Conservation (phyloP, 2,797 vertebrate genomes). For the Lemur catta region DNA sequence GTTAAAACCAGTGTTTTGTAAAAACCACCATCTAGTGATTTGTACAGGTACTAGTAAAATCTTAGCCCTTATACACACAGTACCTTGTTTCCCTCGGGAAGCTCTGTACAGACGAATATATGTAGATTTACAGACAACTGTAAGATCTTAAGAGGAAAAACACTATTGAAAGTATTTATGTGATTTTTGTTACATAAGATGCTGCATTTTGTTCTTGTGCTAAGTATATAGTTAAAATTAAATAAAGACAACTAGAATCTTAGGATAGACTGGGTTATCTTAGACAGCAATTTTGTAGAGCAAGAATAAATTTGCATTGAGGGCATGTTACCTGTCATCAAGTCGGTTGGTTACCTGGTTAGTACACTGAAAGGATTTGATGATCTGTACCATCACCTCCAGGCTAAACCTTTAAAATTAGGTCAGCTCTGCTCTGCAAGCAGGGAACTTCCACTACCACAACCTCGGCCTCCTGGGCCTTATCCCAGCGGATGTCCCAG, state of each 20-base stretch:
- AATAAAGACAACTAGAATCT: slow-evolving; percentile 60
- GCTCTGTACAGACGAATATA: background rate
- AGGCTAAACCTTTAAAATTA: background rate
- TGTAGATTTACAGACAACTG: background rate
- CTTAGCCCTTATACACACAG: background rate
- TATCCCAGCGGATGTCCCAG: too few species aligned
- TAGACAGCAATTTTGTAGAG: background rate
- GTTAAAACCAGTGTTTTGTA: background rate
- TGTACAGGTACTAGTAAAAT: background rate
- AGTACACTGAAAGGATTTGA: background rate
- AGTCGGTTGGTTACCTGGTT: background rate
- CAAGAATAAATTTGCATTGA: background rate
- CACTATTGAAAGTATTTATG: background rate
- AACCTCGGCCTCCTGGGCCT: rapidly evolving
- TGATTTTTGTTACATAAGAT: slow-evolving; percentile 71
- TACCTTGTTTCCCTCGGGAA: background rate
- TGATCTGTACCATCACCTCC: background rate
- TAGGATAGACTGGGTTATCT: slow-evolving; percentile 37
- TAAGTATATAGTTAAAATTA: slow-evolving; percentile 49
- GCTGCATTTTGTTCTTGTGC: slow-evolving; percentile 20
- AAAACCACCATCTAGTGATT: background rate
- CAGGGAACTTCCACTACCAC: background rate
- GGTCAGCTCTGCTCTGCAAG: background rate
- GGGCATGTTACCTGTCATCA: background rate
- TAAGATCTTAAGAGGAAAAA: background rate